Base-by-base conservation (phyloP, 2,797 vertebrate genomes). In the Lateolabrax maculatus region DNA sequence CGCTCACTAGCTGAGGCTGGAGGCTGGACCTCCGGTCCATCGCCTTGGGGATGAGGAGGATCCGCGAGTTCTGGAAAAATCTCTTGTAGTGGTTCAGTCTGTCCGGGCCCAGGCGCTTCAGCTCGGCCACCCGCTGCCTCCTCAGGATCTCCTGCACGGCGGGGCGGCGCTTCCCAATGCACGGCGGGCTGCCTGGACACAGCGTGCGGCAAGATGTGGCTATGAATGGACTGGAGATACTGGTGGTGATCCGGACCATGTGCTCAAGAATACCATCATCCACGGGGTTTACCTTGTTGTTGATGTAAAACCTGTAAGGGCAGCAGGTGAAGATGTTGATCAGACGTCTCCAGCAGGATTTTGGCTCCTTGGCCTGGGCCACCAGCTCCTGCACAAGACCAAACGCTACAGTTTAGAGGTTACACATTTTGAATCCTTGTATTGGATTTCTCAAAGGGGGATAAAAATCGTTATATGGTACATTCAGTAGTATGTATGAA, bases 191-290 rank as follows among this genome's bases (percentile, higher is more conserved):
- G 67, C 95, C 94, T 0, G 97, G 98, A 73, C 96, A 96, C 74
- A 99, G 95, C 0, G 98, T 98, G 79, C 80, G 95, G 83, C 97
- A 98, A 0, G 94, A 94, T 1, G 95, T 86, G 25, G 97, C 96
- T 18, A 99, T 84, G 2, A 97, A 93, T 0, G 97, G 97, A 55
- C 97, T 97, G 84, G 88, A 91, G 58, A 99, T 79, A 11, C 96
- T 87, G 0, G 98, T 99, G 52, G 98, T 99, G 90, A 97, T 87
- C 71, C 92, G 94, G 55, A 99, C 98, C 98, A 98, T 97, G 88
- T 98, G 96, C 79, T 99, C 95, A 4, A 99, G 87, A 9, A 94
- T 96, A 0, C 98, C 98, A 0, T 97, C 96, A 4, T 98, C 96
- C 87, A 95, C 85, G 0, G 96, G 96, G 29, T 96, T 94, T 0